Evolutionary conservation across 2,113 vertebrate genomes (phyloP).

Genomic region (Petrocephalus zakoni): DNA sequence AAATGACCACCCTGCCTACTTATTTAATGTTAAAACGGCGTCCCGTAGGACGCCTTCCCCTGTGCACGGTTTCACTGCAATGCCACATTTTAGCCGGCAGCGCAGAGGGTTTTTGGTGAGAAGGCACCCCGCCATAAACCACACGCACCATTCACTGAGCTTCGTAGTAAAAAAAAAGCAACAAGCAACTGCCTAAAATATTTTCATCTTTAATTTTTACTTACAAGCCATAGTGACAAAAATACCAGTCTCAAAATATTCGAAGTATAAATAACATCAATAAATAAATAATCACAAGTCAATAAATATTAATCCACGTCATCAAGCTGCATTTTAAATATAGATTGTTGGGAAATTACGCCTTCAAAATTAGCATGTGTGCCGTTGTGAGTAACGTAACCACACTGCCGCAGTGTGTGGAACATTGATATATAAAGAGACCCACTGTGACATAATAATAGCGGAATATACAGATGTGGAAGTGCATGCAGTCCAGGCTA

Average conservation of each 20-base stretch:
- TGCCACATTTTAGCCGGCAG: not conserved
- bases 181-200: slow-evolving; percentile 6
- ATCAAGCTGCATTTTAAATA: slow-evolving; percentile 24
- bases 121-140: not conserved
- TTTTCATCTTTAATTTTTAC: slow-evolving; percentile 49
- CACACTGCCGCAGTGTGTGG: slow-evolving; percentile 23
- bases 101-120: not conserved
- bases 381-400: not conserved
- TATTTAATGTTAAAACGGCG: not conserved
- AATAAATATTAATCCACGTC: slow-evolving; percentile 33
- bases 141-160: not conserved
- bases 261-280: slow-evolving; percentile 41
- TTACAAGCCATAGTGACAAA: slow-evolving; percentile 39
- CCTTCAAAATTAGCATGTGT: not conserved
- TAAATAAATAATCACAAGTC: slow-evolving; percentile 26
- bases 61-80: not conserved
- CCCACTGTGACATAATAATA: not conserved
- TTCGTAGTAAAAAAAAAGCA: not conserved
- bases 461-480: slow-evolving; percentile 14
- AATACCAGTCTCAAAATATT: slow-evolving; percentile 42
- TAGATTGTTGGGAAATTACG: slow-evolving; percentile 18
- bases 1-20: not conserved
- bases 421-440: slow-evolving; percentile 27
- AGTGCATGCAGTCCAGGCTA: slow-evolving; percentile 33
- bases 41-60: not conserved